A percentile compares a stretch with the other conserved stretches of the same genome.
Conservation (phyloP, 2,888 invertebrate species). For the Bellardia bayeri region DNA sequence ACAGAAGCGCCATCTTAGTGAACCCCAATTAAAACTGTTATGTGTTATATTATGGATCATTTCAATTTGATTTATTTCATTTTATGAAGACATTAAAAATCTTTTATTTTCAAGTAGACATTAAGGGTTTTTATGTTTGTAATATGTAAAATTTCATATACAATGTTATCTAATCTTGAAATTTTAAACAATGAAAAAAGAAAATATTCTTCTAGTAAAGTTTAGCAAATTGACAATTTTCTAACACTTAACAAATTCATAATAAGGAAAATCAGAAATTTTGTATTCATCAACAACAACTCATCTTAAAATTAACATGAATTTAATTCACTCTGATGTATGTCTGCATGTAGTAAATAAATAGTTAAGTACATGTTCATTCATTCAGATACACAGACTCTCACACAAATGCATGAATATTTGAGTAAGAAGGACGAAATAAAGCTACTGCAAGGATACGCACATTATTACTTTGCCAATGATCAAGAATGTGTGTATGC, state of each 20-base stretch:
- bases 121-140: too few relatives aligned
- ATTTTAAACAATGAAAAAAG: not conserved
- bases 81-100: too few relatives aligned
- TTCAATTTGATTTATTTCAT: too few relatives aligned
- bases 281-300: not conserved
- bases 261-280: constrained; percentile 7
- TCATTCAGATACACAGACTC: not conserved
- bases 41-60: too few relatives aligned
- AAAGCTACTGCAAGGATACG: constrained; percentile 13
- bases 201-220: not conserved
- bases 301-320: constrained; percentile 29
- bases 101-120: too few relatives aligned
- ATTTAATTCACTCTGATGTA: constrained; percentile 20
- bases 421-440: not conserved
- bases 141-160: too few relatives aligned
- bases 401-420: not conserved
- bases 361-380: not conserved
- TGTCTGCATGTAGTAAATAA: not conserved
- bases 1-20: too few relatives aligned
- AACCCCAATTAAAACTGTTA: too few relatives aligned
- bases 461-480: constrained; percentile 30
- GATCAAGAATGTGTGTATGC: not conserved
- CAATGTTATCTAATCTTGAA: too few relatives aligned
- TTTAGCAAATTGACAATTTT: constrained; percentile 14
- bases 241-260: constrained; percentile 12